Percentiles rank a stretch among this genome's conserved stretches.
phyloP scores from a whole-genome alignment of 2,888 invertebrate species.

The Suillia variegata region DNA sequence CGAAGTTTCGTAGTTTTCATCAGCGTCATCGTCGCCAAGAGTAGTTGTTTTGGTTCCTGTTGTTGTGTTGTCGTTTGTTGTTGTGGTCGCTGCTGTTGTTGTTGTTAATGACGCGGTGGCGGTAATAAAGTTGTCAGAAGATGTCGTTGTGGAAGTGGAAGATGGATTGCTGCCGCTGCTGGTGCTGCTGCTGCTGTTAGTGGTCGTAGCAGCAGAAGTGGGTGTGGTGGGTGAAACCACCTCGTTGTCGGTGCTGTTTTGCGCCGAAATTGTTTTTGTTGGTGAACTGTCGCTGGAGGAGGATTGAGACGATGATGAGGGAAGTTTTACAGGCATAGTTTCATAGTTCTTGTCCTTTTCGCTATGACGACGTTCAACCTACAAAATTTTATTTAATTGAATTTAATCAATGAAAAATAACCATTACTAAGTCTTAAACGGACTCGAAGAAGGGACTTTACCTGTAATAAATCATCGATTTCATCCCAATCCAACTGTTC shows the following conservation, averaged over 20 bases:
- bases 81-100: constrained; percentile 29
- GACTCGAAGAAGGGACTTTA: constrained; percentile 15
- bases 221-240: constrained; percentile 30
- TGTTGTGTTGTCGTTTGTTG: constrained; percentile 38
- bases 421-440: not conserved
- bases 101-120: constrained; percentile 49
- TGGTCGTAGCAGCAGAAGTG: constrained; percentile 32
- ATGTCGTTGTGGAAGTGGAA: constrained; percentile 32
- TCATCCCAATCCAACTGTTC: constrained; percentile 74
- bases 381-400: too few species aligned
- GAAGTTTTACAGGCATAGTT: constrained; percentile 69
- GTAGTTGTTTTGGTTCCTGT: constrained; percentile 45
- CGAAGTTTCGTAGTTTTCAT: constrained; percentile 48
- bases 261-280: constrained; percentile 46
- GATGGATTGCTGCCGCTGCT: constrained; percentile 34
- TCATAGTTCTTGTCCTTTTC: constrained; percentile 71
- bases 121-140: constrained; percentile 56
- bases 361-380: constrained; percentile 69
- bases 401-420: not conserved
- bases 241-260: constrained; percentile 41
- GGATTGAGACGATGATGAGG: constrained; percentile 65
- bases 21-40: too few species aligned
- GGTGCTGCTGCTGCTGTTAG: constrained; percentile 27
- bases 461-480: constrained; percentile 70
- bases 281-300: constrained; percentile 57